Base-by-base conservation (phyloP, 1,140 invertebrate species). In the Lithobius niger region DNA sequence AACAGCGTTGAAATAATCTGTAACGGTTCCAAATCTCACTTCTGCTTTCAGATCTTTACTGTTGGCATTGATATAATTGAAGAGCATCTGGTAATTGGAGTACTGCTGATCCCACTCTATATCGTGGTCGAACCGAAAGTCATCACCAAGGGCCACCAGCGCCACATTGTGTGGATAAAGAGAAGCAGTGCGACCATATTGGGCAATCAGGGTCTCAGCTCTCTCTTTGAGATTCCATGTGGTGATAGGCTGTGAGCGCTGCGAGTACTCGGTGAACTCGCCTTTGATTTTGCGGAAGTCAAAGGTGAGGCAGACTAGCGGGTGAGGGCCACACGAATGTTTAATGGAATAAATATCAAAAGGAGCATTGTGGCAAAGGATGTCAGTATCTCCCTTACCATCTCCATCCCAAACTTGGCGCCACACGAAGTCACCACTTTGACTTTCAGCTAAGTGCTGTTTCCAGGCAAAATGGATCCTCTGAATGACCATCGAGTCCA, bases 341-440 rank as follows among this genome's bases (percentile, higher is more conserved):
- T 93, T 92, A 44, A 93, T 93, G 18, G 86, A 90, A 68, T 96
- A 96, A n/a, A 94, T 90, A 62, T 93, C 88, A 61, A 92, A 94
- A 0, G 91, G 91, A 64, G 88, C 84, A 67, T 95, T 93, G 66
- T 95, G 90, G 2, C 87, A 87, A 1, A 94, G 71, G 26, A 93
- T 67, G 44, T 76, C 76, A 2, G 0, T 63, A 25, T 58, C 69
- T 27, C 40, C 54, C n/a, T 25, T 44, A n/a, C n/a, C n/a, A n/a
- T n/a, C n/a, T 0, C 77, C 70, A 21, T 80, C 79, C 86, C 88
- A 93, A 2, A 79, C 77, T 26, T 91, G 86, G 4, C 82, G 68
- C 91, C 91, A 94, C 19, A 82, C 65, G 65, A 95, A 94, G 63
- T 94, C 89, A 0, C 88, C 83, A 50, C 79, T 82, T 63, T 89